Conservation (phyloP, 2,797 vertebrate genomes). For the Liasis olivaceus region DNA sequence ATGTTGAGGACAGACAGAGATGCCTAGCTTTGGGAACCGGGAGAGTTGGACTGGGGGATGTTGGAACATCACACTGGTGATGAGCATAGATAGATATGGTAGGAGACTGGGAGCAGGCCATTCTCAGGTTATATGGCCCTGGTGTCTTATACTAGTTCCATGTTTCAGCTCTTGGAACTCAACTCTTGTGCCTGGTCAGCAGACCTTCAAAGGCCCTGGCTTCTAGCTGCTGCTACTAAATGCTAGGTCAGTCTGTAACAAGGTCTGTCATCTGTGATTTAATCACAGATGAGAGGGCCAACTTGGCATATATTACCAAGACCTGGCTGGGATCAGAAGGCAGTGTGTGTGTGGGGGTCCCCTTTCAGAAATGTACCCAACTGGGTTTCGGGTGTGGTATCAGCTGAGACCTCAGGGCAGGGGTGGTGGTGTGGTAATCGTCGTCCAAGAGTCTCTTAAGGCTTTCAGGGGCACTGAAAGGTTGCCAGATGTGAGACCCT, state of each 20-base stretch:
- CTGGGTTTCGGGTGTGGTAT: too few species aligned
- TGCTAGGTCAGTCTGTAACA: neutral
- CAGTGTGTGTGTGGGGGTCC: too few species aligned
- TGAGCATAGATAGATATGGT: neutral
- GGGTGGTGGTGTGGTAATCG: too few species aligned
- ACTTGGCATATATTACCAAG: neutral
- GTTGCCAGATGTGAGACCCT: too few species aligned
- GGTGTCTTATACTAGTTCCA: neutral
- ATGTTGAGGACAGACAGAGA: neutral
- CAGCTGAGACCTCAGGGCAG: too few species aligned
- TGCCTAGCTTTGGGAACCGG: neutral
- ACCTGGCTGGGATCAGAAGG: too few species aligned
- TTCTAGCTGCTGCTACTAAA: neutral
- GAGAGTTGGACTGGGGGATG: neutral
- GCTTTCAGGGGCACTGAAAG: too few species aligned
- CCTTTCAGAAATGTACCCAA: too few species aligned
- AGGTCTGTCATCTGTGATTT: neutral
- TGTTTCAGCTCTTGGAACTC: neutral
- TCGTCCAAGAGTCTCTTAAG: too few species aligned
- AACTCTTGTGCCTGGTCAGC: neutral
- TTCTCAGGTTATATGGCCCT: neutral
- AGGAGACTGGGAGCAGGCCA: neutral
- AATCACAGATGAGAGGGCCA: neutral
- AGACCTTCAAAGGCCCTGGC: too few species aligned
- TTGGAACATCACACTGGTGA: neutral